Evolutionary conservation across 2,888 invertebrate genomes (phyloP), one percentile per base, ranked within the genome.

Genomic region (Timema podura): DNA sequence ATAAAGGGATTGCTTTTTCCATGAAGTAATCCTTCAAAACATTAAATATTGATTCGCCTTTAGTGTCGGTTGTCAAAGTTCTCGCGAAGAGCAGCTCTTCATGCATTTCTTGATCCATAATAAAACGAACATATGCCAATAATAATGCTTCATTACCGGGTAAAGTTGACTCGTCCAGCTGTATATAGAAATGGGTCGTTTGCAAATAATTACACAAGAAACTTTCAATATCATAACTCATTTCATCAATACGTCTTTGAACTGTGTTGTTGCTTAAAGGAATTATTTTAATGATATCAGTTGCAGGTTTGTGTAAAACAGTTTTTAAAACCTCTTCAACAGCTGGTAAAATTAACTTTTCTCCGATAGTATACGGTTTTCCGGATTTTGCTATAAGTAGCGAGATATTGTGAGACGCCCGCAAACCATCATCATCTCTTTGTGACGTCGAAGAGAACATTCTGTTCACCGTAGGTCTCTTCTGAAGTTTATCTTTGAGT

Each of bases 121-220:
- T 51, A 13, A 51, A 77, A 30, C 30, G 30, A 30, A 30, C 30
- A 30, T 30, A 30, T 30, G 30, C 30, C 30, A 30, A 30, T 30
- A 30, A 30, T 30, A 30, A 30, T 30, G 30, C 30, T 30, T 30
- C 30, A 30, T 30, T 30, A 30, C 30, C 30, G 3, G 30, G 30
- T 30, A 30, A 77, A 73, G 77, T 79, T 74, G 78, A 78, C 75
- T 80, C 78, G 75, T 79, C 79, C 74, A 80, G 77, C 74, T 80
- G 78, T 64, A 80, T 76, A 76, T 77, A 80, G 73, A 80, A 79
- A 74, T 79, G 73, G 72, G 73, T 76, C 51, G 76, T 77, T 74
- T 77, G 73, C 72, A 77, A n/a, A n/a, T n/a, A 51, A 51, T 51
- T 51, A 71, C 76, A 77, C 74, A 79, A 79, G 65, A 75, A 76